Evolutionary conservation across 2,888 invertebrate genomes (phyloP).

Genomic region (Ichneumon xanthorius): DNA sequence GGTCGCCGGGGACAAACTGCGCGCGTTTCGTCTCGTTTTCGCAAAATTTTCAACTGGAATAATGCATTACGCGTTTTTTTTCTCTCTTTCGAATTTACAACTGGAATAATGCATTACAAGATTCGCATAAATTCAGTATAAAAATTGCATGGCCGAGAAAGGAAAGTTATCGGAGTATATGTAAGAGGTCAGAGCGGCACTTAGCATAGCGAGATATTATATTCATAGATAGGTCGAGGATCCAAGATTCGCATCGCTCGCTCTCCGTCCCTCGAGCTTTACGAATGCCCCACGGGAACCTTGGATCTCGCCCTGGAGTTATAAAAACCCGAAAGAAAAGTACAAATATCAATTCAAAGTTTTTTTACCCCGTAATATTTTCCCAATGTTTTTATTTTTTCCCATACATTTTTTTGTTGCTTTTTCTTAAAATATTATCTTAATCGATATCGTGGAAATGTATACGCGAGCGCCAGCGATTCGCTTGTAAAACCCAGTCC

Average conservation of each 20-base stretch:
- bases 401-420: background rate
- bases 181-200: slow-evolving; percentile 24
- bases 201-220: slow-evolving; percentile 36
- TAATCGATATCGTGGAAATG: background rate
- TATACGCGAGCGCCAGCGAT: background rate
- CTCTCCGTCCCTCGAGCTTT: slow-evolving; percentile 21
- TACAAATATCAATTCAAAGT: background rate
- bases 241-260: slow-evolving; percentile 8
- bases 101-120: slow-evolving; percentile 34
- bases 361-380: background rate
- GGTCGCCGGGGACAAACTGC: slow-evolving; percentile 14
- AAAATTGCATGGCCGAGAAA: slow-evolving; percentile 20
- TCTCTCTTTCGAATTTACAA: slow-evolving; percentile 18
- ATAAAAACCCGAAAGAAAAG: background rate
- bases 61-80: slow-evolving; percentile 13
- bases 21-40: slow-evolving; percentile 5
- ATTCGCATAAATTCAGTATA: slow-evolving; percentile 41
- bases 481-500: background rate
- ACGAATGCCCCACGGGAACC: slow-evolving; percentile 43
- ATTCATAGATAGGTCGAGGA: slow-evolving; percentile 42
- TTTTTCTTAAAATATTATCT: background rate
- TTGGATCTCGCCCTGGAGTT: slow-evolving; percentile 2
- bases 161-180: background rate
- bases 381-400: background rate
- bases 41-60: slow-evolving; percentile 27